Percentiles rank a stretch among this genome's conserved stretches.
Evolutionary conservation across 1,140 invertebrate genomes (phyloP).

Genomic region (Periplaneta americana): DNA sequence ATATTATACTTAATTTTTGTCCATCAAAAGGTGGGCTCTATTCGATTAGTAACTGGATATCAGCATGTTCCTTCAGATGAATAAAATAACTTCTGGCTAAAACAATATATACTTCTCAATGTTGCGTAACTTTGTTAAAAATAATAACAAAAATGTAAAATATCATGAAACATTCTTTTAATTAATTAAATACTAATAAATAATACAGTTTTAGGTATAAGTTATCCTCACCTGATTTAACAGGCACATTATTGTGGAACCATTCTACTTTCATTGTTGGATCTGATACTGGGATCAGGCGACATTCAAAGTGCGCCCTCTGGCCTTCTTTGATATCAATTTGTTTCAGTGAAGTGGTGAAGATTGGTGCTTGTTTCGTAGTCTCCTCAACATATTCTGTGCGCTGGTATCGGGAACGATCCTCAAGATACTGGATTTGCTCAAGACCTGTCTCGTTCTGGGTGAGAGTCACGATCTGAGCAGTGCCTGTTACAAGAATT

Average conservation of each 20-base stretch:
- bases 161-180: background rate
- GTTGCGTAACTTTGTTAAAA: background rate
- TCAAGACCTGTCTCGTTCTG: slow-evolving; percentile 80
- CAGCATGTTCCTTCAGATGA: too few species aligned
- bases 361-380: slow-evolving; percentile 82
- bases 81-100: too few species aligned
- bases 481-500: slow-evolving; percentile 33
- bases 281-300: slow-evolving; percentile 93
- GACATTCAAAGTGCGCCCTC: slow-evolving; percentile 91
- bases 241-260: slow-evolving; percentile 88
- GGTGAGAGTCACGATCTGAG: slow-evolving; percentile 73
- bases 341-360: slow-evolving; percentile 85
- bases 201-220: too few species aligned
- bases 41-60: too few species aligned
- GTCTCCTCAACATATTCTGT: slow-evolving; percentile 71
- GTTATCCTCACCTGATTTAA: slow-evolving; percentile 58
- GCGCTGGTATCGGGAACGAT: slow-evolving; percentile 68
- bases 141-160: background rate
- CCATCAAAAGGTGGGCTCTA: too few species aligned
- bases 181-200: background rate
- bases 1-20: too few species aligned
- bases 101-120: too few species aligned
- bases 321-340: slow-evolving; percentile 93
- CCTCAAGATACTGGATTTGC: slow-evolving; percentile 83
- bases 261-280: slow-evolving; percentile 95